Conservation (phyloP, 2,113 vertebrate genomes). For the Cryptotis parvus region DNA sequence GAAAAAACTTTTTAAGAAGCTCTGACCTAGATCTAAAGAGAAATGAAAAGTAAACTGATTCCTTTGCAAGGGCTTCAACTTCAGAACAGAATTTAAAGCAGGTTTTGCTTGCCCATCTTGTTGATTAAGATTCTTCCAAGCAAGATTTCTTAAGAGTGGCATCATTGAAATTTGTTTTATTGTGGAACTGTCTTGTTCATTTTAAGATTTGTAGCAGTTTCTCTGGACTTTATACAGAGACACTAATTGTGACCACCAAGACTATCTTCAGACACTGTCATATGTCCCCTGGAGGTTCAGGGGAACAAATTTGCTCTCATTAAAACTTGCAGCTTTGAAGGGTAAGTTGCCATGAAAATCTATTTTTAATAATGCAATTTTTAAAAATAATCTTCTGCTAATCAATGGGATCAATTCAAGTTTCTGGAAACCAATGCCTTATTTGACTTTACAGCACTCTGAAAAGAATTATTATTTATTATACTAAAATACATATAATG, state of each 20-base stretch:
- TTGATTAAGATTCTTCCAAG: not conserved
- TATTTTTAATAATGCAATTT: not conserved
- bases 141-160: not conserved
- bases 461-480: conserved; percentile 33
- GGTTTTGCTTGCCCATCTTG: not conserved
- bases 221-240: not conserved
- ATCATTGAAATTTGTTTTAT: not conserved
- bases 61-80: conserved; percentile 23
- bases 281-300: not conserved
- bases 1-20: no score
- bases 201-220: conserved; percentile 11
- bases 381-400: conserved; percentile 44
- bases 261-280: conserved; percentile 37
- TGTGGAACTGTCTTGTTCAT: not conserved
- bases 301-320: not conserved
- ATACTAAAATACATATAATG: not conserved
- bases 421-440: not conserved
- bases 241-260: conserved; percentile 15
- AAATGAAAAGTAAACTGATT: conserved; percentile 45
- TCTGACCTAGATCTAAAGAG: not conserved
- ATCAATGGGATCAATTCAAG: conserved; percentile 37
- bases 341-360: not conserved
- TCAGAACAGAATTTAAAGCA: conserved; percentile 30
- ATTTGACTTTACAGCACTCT: conserved; percentile 19
- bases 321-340: not conserved